Base-by-base conservation (phyloP, 2,888 invertebrate genomes). In the Oscheius myriophilus region DNA sequence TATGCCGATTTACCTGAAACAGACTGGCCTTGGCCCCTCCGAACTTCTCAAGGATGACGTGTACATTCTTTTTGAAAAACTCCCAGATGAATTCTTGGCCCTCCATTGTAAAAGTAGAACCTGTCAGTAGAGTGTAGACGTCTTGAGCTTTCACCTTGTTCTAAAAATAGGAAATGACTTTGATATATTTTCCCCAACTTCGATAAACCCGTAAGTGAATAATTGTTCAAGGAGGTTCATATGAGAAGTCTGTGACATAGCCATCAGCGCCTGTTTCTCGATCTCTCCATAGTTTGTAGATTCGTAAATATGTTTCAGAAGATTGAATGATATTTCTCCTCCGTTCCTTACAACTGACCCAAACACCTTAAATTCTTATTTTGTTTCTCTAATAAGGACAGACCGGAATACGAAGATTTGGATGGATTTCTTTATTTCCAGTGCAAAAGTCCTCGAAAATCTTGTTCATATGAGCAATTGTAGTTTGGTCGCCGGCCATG, bases 71-170 rank as follows among this genome's bases (percentile, higher is more conserved):
- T 54, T 80, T 78, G 83, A 83, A 83, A 72, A 75, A 85, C 39
- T 69, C 63, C 84, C 84, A 84, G 1, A 70, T 59, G 61, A 68
- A 82, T 21, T 82, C 79, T 49, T 81, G 79, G 33, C 82, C 81
- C 52, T 63, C 73, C 25, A 65, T 69, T 1, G 70, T 69, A 0
- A 71, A 49, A 18, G 73, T 72, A n/a, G 75, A 67, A 43, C 77
- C 74, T 12, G 78, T 53, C 61, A 80, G 75, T 14, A 82, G 54
- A 43, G 73, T 69, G 42, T 72, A 51, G 26, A 80, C 71, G 67
- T 84, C 84, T 57, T 85, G 85, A 39, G 78, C 59, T 12, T 82
- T 78, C 16, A 85, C 78, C 64, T 84, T 85, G 63, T 71, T 72
- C 72, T 80, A 46, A 57, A 73, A 70, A 25, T 49, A 21, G 41